phyloP scores from a whole-genome alignment of 2,797 vertebrate species.

The Pangasius mekongensis region DNA sequence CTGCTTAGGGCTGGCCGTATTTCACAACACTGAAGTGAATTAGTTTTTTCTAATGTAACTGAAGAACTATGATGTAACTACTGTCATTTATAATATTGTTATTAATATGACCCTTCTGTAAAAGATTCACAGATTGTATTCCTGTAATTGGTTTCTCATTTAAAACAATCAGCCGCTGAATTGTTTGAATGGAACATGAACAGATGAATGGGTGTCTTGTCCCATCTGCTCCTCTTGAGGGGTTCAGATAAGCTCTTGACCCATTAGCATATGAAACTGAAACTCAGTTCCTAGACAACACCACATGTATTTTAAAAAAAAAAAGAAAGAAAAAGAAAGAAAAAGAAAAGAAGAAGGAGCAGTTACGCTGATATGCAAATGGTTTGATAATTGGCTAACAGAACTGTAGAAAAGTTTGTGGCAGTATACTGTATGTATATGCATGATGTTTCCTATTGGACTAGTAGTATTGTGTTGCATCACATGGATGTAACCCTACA shows the following conservation, averaged over 20 bases:
- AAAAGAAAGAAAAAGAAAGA: neutral
- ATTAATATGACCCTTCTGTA: neutral
- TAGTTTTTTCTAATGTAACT: neutral
- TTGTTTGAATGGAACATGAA: neutral
- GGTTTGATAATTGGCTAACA: neutral
- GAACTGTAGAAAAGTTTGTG: neutral
- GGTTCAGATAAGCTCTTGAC: neutral
- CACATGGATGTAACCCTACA: constrained; percentile 30
- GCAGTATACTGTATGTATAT: neutral
- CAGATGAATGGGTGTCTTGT: constrained; percentile 31
- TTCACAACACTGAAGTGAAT: neutral
- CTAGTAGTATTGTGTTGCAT: neutral
- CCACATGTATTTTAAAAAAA: neutral
- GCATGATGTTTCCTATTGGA: neutral
- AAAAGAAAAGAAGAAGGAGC: neutral
- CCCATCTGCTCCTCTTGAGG: constrained; percentile 10
- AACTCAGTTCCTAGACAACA: constrained; percentile 18
- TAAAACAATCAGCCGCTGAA: constrained; percentile 27
- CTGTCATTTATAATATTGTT: constrained; percentile 9
- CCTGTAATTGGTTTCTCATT: constrained; percentile 25
- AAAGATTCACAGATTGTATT: constrained; percentile 8
- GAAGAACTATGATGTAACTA: constrained; percentile 14
- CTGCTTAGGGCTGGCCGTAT: neutral
- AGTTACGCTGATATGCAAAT: no score
- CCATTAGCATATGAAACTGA: constrained; percentile 3